Evolutionary conservation across 2,888 invertebrate species (phyloP).

Genomic region (Uloborus plumipes): DNA sequence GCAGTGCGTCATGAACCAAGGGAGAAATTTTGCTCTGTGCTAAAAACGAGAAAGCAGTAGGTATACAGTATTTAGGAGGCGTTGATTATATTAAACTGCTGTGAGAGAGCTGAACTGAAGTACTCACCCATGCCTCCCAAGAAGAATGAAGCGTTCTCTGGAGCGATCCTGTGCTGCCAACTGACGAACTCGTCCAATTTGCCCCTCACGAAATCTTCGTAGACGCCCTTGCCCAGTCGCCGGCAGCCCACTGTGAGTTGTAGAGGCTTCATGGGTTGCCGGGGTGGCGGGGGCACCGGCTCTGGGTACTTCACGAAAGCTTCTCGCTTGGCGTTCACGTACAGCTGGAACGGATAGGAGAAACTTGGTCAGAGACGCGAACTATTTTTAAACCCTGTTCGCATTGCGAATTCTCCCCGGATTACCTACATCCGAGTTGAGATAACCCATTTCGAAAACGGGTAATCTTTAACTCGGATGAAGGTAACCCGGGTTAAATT

Average conservation of each 20-base stretch:
- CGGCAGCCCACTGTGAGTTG: conserved; percentile 61
- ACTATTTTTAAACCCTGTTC: no score
- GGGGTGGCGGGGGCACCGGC: conserved; percentile 43
- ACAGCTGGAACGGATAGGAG: conserved; percentile 46
- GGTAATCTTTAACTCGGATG: no score
- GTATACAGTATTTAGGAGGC: no score
- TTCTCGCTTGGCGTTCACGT: conserved; percentile 61
- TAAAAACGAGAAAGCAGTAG: no score
- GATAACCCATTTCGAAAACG: no score
- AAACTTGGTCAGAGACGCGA: no score
- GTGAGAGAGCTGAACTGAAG: neutral
- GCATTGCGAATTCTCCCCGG: no score
- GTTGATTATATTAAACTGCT: no score
- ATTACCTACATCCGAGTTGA: no score
- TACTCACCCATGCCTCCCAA: conserved; percentile 66
- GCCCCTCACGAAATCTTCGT: conserved; percentile 58
- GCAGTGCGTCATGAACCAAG: no score
- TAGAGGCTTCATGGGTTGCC: conserved; percentile 39
- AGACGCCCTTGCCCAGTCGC: conserved; percentile 31
- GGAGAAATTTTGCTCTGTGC: no score
- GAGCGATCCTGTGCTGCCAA: conserved; percentile 65
- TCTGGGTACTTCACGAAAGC: conserved; percentile 57
- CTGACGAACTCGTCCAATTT: conserved; percentile 67
- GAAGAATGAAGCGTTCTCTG: conserved; percentile 61
- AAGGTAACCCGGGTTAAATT: no score